Base-by-base conservation (phyloP, 2,888 invertebrate genomes). In the Dryomyza anilis region DNA sequence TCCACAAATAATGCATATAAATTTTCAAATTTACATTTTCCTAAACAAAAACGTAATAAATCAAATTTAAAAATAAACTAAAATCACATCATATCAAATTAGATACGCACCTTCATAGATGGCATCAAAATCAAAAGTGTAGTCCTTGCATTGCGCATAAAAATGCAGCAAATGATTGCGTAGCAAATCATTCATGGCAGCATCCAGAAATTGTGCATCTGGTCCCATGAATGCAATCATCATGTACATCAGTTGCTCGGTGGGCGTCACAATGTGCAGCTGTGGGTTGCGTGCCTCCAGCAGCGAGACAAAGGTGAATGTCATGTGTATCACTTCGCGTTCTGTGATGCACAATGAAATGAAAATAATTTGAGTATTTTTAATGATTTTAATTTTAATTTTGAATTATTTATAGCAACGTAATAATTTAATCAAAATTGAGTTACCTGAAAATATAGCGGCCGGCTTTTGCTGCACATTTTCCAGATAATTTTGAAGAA, bases 1-100 rank as follows among this genome's bases (percentile, higher is more conserved):
- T 94, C 92, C 65, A 96, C 85, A 69, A 96, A 85, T 68, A 92
- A 89, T 1, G 89, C 89, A 72, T 91, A 93, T 57, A 93, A 87
- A 78, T 91, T 91, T 79, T 91, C 90, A 75, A 93, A 93, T 72
- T 89, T 91, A 69, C 82, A 86, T 73, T 87, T 84, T 53, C 84
- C 85, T 81, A 21, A 3, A 59, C n/a, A 23, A 29, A 36, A 4
- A n/a, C 33, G 36, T n/a, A 2, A 36, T 10, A 19, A 55, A 43
- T 14, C 23, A 46, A 52, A 52, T 1, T 29, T 52, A 12, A 46
- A 8, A 12, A n/a, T n/a, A n/a, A n/a, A n/a, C 27, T 53, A 27
- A 36, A 21, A 57, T 36, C 39, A 58, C 14, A 45, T 23, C 23
- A 29, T 10, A 14, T 12, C 21, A 55, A 3, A 10, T 25, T 29